Conservation (phyloP, 2,888 invertebrate species). For the Lapara coniferarum region DNA sequence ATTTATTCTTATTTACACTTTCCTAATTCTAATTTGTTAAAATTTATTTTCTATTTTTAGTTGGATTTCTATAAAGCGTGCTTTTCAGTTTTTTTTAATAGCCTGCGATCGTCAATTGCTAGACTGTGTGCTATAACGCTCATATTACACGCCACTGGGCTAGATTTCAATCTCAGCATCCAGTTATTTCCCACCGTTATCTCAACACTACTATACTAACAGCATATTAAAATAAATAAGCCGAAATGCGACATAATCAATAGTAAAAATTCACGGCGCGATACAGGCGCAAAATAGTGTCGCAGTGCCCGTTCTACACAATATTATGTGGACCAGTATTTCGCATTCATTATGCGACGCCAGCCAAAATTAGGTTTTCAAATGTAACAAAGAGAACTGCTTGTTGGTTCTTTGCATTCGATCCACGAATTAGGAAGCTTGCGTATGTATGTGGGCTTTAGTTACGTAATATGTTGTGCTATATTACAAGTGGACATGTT, state of each 20-base stretch:
- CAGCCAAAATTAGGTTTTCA: slow-evolving; percentile 48
- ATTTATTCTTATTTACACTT: too few species aligned
- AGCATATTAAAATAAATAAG: background rate
- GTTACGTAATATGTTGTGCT: slow-evolving; percentile 11
- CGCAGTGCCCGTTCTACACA: background rate
- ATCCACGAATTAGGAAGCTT: slow-evolving; percentile 41
- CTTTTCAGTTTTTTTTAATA: too few species aligned
- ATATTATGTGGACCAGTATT: slow-evolving; percentile 3
- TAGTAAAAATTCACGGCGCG: background rate
- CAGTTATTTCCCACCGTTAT: background rate
- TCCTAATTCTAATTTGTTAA: too few species aligned
- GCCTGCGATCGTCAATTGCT: too few species aligned
- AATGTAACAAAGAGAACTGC: slow-evolving; percentile 45
- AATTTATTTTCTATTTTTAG: too few species aligned
- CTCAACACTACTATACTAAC: background rate
- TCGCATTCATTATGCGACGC: slow-evolving; percentile 34
- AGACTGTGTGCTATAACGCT: too few species aligned
- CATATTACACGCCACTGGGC: too few species aligned
- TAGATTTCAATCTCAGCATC: background rate
- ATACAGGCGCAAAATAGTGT: background rate
- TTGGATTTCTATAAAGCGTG: too few species aligned
- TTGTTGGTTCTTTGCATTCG: slow-evolving; percentile 42
- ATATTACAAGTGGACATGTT: slow-evolving; percentile 5
- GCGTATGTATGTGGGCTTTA: slow-evolving; percentile 32
- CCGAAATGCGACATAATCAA: background rate